Base-by-base conservation (phyloP, 2,888 invertebrate species). In the Drosophila flavopinicola region DNA sequence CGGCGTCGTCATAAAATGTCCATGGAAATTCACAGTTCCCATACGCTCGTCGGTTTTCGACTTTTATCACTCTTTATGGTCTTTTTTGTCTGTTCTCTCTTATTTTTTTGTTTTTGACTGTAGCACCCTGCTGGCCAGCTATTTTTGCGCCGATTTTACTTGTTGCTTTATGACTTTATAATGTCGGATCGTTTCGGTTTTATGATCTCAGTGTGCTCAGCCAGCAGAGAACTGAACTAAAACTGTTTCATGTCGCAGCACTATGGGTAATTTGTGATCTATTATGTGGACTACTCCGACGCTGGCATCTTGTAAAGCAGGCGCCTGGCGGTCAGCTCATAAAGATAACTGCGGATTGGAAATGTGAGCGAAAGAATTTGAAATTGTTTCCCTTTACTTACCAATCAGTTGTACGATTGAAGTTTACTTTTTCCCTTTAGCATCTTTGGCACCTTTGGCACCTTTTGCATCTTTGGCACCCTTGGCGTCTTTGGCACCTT, bases 161-260 rank as follows among this genome's bases (percentile, higher is more conserved):
- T 77, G 82, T 66, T 75, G 85, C 82, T 87, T 84, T 85, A 84
- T 84, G 75, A 64, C 77, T 87, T 85, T 84, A 84, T 87, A 87
- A 87, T 87, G 87, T 79, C 87, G 65, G 82, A 47, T 47, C 75
- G 66, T 67, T 80, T 49, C 20, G 73, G 17, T 87, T 83, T 83
- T 87, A 83, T 85, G 87, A 82, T 76, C 87, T 85, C 53, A 37
- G 37, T 48, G 52, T 41, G 52, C 61, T 35, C 42, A 44, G 48
- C 37, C 44, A 67, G 64, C 79, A 48, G 60, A 66, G 65, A 83
- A 83, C 57, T 63, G 59, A 20, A 20, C 20, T 20, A 20, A 38
- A 66, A 57, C 75, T 67, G 71, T 74, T 77, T 85, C 75, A 73
- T 64, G 38, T 54, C 27, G 47, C 57, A 68, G 37, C 58, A 63